Evolutionary conservation across 2,797 vertebrate species (phyloP).

Genomic region (Thamnophis elegans): DNA sequence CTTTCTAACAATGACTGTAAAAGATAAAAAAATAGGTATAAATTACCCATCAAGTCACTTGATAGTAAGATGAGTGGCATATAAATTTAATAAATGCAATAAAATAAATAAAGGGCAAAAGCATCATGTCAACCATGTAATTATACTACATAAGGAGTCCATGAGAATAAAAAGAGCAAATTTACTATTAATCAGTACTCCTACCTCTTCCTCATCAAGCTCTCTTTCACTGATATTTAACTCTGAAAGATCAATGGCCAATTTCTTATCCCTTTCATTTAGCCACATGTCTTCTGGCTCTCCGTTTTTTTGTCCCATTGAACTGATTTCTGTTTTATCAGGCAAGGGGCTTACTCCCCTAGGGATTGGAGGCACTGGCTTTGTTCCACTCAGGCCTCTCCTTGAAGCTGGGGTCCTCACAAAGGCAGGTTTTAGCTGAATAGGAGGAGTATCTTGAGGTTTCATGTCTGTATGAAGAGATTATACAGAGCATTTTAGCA

Average conservation of each 20-base stretch:
- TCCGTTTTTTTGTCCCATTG: constrained; percentile 55
- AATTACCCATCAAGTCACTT: not conserved
- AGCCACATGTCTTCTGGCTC: constrained; percentile 53
- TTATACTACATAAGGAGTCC: too few species aligned
- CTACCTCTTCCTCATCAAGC: constrained; percentile 87
- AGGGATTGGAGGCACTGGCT: constrained; percentile 76
- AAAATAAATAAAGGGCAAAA: not conserved
- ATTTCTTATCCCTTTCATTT: constrained; percentile 45
- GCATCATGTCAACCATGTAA: not conserved
- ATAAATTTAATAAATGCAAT: not conserved
- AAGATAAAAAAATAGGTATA: not conserved
- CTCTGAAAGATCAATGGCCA: constrained; percentile 69
- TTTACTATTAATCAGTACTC: constrained; percentile 31
- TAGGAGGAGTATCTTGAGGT: constrained; percentile 58
- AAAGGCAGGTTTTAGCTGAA: constrained; percentile 77
- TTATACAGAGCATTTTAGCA: not conserved
- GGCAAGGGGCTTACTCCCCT: constrained; percentile 73
- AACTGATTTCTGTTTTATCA: constrained; percentile 61
- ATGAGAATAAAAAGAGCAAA: not conserved
- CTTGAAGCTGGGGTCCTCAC: constrained; percentile 76
- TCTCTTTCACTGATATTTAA: constrained; percentile 76
- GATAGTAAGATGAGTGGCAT: not conserved
- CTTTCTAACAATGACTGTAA: not conserved
- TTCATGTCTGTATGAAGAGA: not conserved
- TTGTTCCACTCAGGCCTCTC: constrained; percentile 66